These are phyloP conservation scores for Sminthurides aquaticus DNA, from an alignment of 2,888 invertebrate genomes.

Conservation along the genomic window DNA sequence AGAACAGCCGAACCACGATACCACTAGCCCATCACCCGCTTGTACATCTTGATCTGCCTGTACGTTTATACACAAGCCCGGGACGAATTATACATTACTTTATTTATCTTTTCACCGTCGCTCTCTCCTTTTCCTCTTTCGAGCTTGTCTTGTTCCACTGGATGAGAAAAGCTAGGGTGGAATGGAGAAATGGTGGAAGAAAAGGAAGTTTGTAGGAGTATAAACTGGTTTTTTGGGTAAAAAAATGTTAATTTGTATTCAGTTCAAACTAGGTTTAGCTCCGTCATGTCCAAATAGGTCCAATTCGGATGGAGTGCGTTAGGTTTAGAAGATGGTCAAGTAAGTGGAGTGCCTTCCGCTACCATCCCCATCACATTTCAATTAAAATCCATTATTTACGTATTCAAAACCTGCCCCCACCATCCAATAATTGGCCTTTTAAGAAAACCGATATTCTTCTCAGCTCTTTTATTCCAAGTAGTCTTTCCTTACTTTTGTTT, in stretches of 20 bases:
- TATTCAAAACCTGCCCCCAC: neutral
- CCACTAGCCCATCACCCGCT: no score
- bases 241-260: neutral
- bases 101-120: no score
- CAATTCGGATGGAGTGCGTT: neutral
- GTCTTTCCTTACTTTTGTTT: no score
- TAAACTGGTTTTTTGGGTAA: neutral
- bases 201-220: neutral
- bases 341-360: neutral
- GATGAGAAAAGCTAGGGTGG: no score
- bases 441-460: neutral
- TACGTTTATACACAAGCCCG: no score
- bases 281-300: neutral
- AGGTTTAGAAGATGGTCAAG: no score
- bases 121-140: no score
- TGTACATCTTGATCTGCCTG: no score
- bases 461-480: no score
- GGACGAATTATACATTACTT: no score
- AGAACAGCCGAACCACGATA: no score
- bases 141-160: no score
- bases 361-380: neutral
- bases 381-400: neutral
- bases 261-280: neutral
- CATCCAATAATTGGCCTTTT: neutral
- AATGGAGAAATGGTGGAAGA: neutral